Conservation (phyloP, 1,140 invertebrate species). For the Ceratina calcarata region DNA sequence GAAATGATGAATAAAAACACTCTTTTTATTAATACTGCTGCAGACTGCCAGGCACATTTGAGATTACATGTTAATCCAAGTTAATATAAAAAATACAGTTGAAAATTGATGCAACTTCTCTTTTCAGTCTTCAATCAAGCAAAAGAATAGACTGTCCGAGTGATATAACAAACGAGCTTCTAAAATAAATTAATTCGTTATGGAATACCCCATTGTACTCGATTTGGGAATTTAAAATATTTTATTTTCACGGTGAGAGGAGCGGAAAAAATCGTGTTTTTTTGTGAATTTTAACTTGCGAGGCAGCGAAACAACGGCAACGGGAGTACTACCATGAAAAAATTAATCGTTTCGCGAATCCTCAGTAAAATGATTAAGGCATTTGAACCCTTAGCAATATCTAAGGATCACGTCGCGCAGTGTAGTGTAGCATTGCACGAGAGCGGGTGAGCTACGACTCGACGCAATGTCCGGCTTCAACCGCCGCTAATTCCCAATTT, state of each 20-base stretch:
- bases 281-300: background rate
- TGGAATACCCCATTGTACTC: too few species aligned
- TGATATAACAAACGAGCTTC: too few species aligned
- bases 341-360: background rate
- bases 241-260: too few species aligned
- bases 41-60: too few species aligned
- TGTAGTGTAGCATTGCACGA: background rate
- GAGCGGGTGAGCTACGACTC: slow-evolving; percentile 14
- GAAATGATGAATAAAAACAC: too few species aligned
- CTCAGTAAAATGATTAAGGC: slow-evolving; percentile 18
- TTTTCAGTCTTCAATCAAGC: too few species aligned
- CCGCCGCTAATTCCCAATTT: slow-evolving; percentile 59
- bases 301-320: background rate
- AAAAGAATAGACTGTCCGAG: too few species aligned
- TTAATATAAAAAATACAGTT: too few species aligned
- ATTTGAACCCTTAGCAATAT: slow-evolving; percentile 6
- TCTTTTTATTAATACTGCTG: too few species aligned
- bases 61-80: too few species aligned
- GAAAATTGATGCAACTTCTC: too few species aligned
- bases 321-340: background rate
- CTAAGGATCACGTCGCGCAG: slow-evolving; percentile 24
- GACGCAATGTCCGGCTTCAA: background rate
- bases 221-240: background rate
- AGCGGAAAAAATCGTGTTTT: background rate
- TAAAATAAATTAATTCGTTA: too few species aligned